These are phyloP conservation scores for Danio choprae DNA, from an alignment of 2,797 vertebrate genomes.

Conservation along the genomic window DNA sequence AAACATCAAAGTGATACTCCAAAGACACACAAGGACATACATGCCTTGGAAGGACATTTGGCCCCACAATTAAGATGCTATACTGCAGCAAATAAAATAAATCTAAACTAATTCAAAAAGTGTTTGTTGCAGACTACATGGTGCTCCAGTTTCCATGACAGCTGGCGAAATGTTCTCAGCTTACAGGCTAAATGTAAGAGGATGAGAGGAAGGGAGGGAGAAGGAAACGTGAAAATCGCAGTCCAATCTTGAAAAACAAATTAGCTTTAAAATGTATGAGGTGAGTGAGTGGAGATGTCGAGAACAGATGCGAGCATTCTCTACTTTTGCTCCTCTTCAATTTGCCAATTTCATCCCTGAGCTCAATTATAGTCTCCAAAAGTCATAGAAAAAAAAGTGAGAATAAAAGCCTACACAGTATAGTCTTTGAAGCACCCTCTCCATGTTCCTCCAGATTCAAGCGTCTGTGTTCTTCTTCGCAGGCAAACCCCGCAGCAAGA, in stretches of 20 bases:
- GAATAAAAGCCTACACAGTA: conserved; percentile 3
- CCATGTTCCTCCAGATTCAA: conserved; percentile 21
- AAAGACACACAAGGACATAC: conserved; percentile 10
- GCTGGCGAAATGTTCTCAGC: conserved; percentile 55
- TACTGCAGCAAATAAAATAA: conserved; percentile 46
- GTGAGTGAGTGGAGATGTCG: conserved; percentile 41
- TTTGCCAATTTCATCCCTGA: conserved; percentile 35
- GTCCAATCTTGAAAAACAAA: conserved; percentile 50
- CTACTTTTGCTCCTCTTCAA: conserved; percentile 47
- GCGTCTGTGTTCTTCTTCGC: conserved; percentile 14
- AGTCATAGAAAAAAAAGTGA: conserved; percentile 5
- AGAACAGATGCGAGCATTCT: conserved; percentile 31
- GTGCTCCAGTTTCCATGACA: conserved; percentile 60
- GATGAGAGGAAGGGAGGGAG: conserved; percentile 5
- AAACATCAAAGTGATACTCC: conserved; percentile 28
- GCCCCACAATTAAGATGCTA: conserved; percentile 53
- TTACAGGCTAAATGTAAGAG: conserved; percentile 31
- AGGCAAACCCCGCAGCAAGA: conserved; percentile 11
- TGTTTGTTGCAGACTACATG: conserved; percentile 45
- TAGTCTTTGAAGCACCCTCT: conserved; percentile 26
- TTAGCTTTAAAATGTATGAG: conserved; percentile 46
- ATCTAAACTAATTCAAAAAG: conserved; percentile 50
- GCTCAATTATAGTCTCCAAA: conserved; percentile 46
- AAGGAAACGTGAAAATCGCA: conserved; percentile 23
- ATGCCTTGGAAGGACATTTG: conserved; percentile 29